Conservation (phyloP, 2,888 invertebrate species). For the Macaria notata region DNA sequence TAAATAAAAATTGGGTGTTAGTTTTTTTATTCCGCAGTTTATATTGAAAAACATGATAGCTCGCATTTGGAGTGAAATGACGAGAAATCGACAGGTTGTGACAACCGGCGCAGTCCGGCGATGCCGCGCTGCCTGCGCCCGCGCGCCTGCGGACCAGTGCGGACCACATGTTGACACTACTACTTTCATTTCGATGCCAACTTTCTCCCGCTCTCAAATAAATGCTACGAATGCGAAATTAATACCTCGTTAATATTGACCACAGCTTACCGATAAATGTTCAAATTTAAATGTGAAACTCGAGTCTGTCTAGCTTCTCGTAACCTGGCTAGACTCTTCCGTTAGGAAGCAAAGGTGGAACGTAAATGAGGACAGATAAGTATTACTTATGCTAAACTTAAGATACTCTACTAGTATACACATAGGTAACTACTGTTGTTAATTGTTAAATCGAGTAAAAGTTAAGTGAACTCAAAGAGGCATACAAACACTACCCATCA, state of each 20-base stretch:
- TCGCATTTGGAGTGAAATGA: conserved; percentile 49
- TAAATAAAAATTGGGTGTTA: too few species aligned
- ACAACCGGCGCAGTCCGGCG: conserved; percentile 29
- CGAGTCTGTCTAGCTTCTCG: neutral
- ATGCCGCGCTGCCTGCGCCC: conserved; percentile 25
- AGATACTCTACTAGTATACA: too few species aligned
- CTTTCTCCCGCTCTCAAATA: conserved; percentile 76
- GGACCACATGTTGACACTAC: conserved; percentile 70
- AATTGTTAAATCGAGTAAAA: too few species aligned
- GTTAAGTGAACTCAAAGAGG: too few species aligned
- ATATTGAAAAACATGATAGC: too few species aligned
- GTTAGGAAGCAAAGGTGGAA: too few species aligned
- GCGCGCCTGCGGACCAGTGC: conserved; percentile 48
- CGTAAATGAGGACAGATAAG: too few species aligned
- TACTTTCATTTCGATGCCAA: conserved; percentile 78
- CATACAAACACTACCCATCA: too few species aligned
- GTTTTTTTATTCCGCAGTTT: too few species aligned
- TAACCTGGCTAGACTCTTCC: neutral
- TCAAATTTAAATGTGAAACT: conserved; percentile 17
- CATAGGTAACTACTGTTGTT: too few species aligned
- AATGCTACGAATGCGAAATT: conserved; percentile 69
- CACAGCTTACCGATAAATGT: conserved; percentile 18
- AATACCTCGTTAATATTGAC: conserved; percentile 29
- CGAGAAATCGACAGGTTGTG: conserved; percentile 68
- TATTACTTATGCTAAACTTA: too few species aligned